Evolutionary conservation across 2,888 invertebrate species (phyloP), one percentile per base, ranked within the genome.

Genomic region (Lymantria monacha): DNA sequence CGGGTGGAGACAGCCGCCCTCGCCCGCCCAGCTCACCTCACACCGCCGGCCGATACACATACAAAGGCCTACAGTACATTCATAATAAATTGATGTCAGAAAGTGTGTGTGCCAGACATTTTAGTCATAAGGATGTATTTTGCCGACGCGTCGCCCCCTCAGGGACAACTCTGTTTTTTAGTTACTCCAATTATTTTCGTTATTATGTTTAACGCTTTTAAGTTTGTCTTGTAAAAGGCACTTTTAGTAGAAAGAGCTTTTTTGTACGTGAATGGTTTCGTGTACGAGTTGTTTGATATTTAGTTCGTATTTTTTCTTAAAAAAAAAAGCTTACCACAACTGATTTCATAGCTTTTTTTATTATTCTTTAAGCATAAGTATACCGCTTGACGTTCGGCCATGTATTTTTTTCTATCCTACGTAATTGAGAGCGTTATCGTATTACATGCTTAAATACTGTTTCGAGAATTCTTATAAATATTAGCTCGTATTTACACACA

Each of bases 1-100:
- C 61, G 63, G 70, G 53, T 69, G 66, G 66, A 66, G 63, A 72
- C 72, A 68, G 67, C 67, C 61, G 54, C 61, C 65, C 52, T 66
- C 57, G 66, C 61, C 46, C 57, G 56, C 64, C 55, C 47, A 30
- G 48, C 64, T 59, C 45, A 52, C 58, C 72, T 73, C 62, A 58
- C 56, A 50, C 61, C 7, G 53, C 61, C 40, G 58, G n/a, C 46
- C 5, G 5, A 22, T 10, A 11, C 43, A 10, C 12, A 46, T 40
- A 12, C 10, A 2, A 12, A 37, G 0, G 44, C 44, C 40, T 33
- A 40, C 38, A 31, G 53, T 62, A 40, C 56, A 31, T 51, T 42
- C 49, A 53, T 54, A 48, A 46, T 46, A 30, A 11, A 47, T 13
- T 31, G 43, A 22, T n/a, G 7, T 31, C 13, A 5, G 31, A 30